Evolutionary conservation across 37 sponge, comb jelly and placozoan genomes (phyloP), one percentile per base, ranked within the genome.

Genomic region (Hexactinellida sp.): DNA sequence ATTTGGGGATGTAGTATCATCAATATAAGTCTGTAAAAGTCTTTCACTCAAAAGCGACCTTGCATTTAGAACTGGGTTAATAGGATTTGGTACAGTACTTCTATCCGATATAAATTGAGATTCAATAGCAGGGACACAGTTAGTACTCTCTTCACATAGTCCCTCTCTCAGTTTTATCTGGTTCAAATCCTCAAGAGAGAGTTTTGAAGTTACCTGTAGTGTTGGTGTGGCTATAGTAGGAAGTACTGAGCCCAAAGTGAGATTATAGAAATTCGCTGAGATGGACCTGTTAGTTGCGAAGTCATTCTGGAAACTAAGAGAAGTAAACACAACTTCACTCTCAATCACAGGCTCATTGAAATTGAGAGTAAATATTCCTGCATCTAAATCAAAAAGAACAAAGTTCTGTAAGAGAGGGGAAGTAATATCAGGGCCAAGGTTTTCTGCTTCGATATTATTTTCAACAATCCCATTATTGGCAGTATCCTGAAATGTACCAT

Each of bases 1-100:
- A 16, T 37, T 32, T 23, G 96, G 93, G 0, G 63, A 83, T n/a
- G 96, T 90, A 16, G 88, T 92, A 84, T 95, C 96, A 37, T 85
- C 87, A 1, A 39, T 38, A 82, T 92, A 95, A 0, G 3, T 39
- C 51, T 35, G 19, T 32, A 86, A 36, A 28, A 63, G 76, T 63
- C 76, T 10, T n/a, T 63, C 28, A 63, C 3, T 25, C 34, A 63
- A n/a, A n/a, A 10, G 5, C 19, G 55, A 83, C 36, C 84, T 86
- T 63, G 54, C 55, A 41, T 54, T 55, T 0, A 55, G 0, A 0
- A 92, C 83, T 51, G 71, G 84, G 24, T 36, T 37, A 16, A 95
- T 34, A 21, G 13, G 21, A 55, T 95, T 95, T 0, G 86, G 88
- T 19, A 88, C 54, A 36, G 92, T 89, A 7, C 76, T 23, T 63